Evolutionary conservation across 2,113 vertebrate species (phyloP).

Genomic region (Manacus vitellinus): DNA sequence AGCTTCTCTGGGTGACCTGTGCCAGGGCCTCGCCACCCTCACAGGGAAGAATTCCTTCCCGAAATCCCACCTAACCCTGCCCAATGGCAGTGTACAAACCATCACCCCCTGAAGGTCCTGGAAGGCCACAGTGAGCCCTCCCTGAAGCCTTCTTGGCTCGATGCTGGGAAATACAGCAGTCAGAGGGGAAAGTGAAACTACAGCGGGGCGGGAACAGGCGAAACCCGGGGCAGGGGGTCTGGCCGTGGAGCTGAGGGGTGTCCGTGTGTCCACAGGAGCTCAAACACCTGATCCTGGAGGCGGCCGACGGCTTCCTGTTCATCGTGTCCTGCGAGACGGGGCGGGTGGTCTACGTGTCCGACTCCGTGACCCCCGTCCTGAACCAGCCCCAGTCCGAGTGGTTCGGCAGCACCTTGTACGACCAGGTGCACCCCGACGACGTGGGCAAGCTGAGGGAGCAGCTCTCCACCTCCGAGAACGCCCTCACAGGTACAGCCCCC

Average conservation of each 20-base stretch:
- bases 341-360: constrained; percentile 91
- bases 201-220: rapidly evolving
- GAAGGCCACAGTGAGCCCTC: background rate
- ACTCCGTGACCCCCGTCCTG: constrained; percentile 92
- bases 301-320: constrained; percentile 95
- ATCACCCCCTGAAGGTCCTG: rapidly evolving
- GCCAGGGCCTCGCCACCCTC: background rate
- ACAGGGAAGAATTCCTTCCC: background rate
- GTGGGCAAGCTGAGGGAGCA: constrained; percentile 94
- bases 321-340: constrained; percentile 96
- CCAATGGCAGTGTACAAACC: background rate
- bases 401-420: constrained; percentile 92
- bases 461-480: constrained; percentile 92
- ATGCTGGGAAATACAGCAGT: rapidly evolving
- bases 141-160: background rate
- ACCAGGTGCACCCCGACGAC: constrained; percentile 95
- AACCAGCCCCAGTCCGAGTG: constrained; percentile 93
- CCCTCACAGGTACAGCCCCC: constrained; percentile 79
- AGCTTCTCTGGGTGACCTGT: background rate
- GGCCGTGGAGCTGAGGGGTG: rapidly evolving
- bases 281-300: constrained; percentile 95
- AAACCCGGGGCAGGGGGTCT: rapidly evolving
- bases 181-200: rapidly evolving
- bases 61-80: too few relatives aligned
- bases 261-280: constrained; percentile 79